Conservation (phyloP, 2,797 vertebrate genomes). For the Danio albolineatus region DNA sequence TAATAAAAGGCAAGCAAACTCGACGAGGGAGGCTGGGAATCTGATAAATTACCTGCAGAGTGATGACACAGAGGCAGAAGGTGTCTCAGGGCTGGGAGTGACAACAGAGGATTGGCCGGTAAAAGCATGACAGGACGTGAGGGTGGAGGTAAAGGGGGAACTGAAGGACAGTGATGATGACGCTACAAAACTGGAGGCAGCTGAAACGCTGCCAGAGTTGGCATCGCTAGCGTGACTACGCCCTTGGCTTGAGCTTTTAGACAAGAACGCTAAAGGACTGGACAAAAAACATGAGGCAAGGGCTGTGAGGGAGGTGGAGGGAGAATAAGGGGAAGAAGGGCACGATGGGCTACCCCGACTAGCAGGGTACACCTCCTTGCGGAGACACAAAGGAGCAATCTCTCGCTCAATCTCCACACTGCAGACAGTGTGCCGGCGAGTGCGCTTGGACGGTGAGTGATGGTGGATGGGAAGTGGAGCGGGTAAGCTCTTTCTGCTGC, state of each 20-base stretch:
- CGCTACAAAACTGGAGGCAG: slow-evolving; percentile 47
- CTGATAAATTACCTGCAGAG: slow-evolving; percentile 71
- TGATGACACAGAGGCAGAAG: slow-evolving; percentile 57
- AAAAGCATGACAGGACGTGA: slow-evolving; percentile 59
- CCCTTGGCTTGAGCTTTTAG: slow-evolving; percentile 66
- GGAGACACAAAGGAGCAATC: slow-evolving; percentile 83
- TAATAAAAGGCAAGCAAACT: not conserved
- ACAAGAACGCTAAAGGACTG: slow-evolving; percentile 81
- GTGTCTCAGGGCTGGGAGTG: slow-evolving; percentile 59
- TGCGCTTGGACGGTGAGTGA: slow-evolving; percentile 65
- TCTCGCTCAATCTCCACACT: slow-evolving; percentile 84
- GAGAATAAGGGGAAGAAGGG: slow-evolving; percentile 62
- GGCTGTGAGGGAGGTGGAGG: slow-evolving; percentile 71
- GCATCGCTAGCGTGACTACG: slow-evolving; percentile 27
- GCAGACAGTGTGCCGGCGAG: slow-evolving; percentile 87
- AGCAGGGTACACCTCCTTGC: slow-evolving; percentile 88
- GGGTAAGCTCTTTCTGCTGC: slow-evolving; percentile 58
- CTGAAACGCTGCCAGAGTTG: slow-evolving; percentile 35
- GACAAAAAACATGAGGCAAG: slow-evolving; percentile 79
- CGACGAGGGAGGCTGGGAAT: not conserved
- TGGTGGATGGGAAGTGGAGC: slow-evolving; percentile 8
- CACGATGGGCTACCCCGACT: slow-evolving; percentile 62
- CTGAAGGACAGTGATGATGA: slow-evolving; percentile 58
- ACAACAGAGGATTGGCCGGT: slow-evolving; percentile 53
- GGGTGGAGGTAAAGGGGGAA: slow-evolving; percentile 47